Conservation (phyloP, 2,888 invertebrate genomes). For the Drosophila neonasuta region DNA sequence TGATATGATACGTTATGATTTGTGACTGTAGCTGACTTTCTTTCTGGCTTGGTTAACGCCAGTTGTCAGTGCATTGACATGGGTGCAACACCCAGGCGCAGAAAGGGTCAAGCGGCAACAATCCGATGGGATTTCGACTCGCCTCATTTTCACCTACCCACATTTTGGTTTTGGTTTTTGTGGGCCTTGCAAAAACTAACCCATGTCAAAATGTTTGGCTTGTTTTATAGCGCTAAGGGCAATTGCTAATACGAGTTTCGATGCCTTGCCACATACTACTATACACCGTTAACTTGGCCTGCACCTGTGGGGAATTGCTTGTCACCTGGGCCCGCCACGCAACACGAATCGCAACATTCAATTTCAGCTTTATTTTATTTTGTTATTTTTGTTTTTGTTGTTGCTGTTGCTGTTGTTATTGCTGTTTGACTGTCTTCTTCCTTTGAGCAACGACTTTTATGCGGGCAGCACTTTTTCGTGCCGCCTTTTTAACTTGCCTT, state of each 20-base stretch:
- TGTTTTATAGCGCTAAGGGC: constrained; percentile 64
- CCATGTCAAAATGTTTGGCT: constrained; percentile 73
- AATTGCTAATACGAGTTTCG: constrained; percentile 66
- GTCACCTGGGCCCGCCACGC: constrained; percentile 65
- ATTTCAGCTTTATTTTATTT: constrained; percentile 60
- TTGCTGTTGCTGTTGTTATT: constrained; percentile 2
- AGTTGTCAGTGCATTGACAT: constrained; percentile 70
- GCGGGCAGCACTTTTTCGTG: constrained; percentile 66
- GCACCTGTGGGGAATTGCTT: constrained; percentile 73
- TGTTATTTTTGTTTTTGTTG: constrained; percentile 40
- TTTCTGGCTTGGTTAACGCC: constrained; percentile 64
- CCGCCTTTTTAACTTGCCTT: constrained; percentile 42
- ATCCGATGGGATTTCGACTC: constrained; percentile 26
- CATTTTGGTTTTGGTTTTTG: constrained; percentile 8
- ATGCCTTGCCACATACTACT: constrained; percentile 12
- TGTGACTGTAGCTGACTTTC: constrained; percentile 57
- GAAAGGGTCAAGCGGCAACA: constrained; percentile 41
- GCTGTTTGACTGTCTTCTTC: constrained; percentile 7
- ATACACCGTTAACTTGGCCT: constrained; percentile 28
- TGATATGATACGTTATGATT: constrained; percentile 74
- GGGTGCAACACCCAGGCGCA: constrained; percentile 75
- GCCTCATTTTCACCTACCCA: constrained; percentile 66
- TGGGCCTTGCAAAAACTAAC: constrained; percentile 32
- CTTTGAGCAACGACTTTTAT: constrained; percentile 42
- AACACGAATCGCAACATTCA: constrained; percentile 66